phyloP scores from a whole-genome alignment of 2,888 invertebrate genomes.

The Pollenia amentaria region DNA sequence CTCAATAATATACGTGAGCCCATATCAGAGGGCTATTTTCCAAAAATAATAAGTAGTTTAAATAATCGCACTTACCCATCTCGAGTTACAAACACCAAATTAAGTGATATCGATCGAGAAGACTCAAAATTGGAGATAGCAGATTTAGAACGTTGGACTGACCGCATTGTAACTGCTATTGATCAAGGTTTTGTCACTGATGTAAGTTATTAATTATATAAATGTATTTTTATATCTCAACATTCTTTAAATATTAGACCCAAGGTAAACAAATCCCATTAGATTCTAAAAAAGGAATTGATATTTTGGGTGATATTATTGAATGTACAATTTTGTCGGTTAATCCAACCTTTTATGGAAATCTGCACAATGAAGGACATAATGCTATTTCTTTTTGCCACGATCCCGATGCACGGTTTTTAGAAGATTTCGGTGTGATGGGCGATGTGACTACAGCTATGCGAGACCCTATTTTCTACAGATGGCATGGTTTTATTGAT shows the following conservation, averaged over 20 bases:
- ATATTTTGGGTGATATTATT: slow-evolving; percentile 91
- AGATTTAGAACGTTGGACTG: slow-evolving; percentile 91
- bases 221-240: background rate
- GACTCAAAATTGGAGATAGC: slow-evolving; percentile 85
- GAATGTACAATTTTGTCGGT: slow-evolving; percentile 89
- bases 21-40: slow-evolving; percentile 92
- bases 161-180: slow-evolving; percentile 90
- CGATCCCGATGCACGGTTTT: slow-evolving; percentile 89
- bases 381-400: slow-evolving; percentile 90
- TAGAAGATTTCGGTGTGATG: slow-evolving; percentile 92
- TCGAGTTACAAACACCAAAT: slow-evolving; percentile 86
- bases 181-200: slow-evolving; percentile 88
- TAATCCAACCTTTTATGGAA: slow-evolving; percentile 90
- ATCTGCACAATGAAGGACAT: slow-evolving; percentile 93
- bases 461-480: slow-evolving; percentile 94
- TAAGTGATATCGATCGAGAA: slow-evolving; percentile 88
- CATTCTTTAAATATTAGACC: slow-evolving; percentile 71
- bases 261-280: slow-evolving; percentile 78
- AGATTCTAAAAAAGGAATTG: slow-evolving; percentile 88
- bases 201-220: slow-evolving; percentile 83
- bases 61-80: slow-evolving; percentile 90
- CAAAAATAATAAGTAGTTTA: slow-evolving; percentile 89
- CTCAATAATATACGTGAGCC: slow-evolving; percentile 89
- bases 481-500: slow-evolving; percentile 93
- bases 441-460: slow-evolving; percentile 93